Evolutionary conservation across 2,888 invertebrate species (phyloP).

Genomic region (Epicampocera succincta): DNA sequence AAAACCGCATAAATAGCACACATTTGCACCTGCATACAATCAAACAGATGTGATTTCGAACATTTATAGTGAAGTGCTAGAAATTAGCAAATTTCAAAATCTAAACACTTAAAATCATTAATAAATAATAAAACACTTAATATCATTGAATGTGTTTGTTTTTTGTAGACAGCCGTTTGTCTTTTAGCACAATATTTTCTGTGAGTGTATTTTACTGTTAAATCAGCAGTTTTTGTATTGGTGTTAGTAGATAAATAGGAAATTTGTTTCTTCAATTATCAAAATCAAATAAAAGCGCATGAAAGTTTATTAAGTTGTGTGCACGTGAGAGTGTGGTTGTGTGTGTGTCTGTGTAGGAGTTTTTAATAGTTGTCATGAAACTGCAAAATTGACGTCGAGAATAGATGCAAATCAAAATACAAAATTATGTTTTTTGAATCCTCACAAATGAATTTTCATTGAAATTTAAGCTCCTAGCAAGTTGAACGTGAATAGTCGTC

Average conservation of each 20-base stretch:
- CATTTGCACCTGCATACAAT: not conserved
- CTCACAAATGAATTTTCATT: conserved; percentile 11
- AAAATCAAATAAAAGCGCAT: not conserved
- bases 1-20: conserved; percentile 38
- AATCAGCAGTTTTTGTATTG: conserved; percentile 58
- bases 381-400: not conserved
- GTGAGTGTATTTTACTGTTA: conserved; percentile 27
- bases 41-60: conserved; percentile 47
- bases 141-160: too few species aligned
- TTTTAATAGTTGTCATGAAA: too few species aligned
- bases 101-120: not conserved
- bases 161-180: too few species aligned
- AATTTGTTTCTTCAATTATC: not conserved
- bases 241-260: conserved; percentile 28
- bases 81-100: conserved; percentile 30
- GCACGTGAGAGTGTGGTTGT: too few species aligned
- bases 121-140: too few species aligned
- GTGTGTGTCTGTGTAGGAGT: not conserved
- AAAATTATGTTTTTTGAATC: not conserved
- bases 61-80: conserved; percentile 38
- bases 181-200: not conserved
- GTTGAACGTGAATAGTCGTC: too few species aligned
- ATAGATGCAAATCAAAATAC: conserved; percentile 14
- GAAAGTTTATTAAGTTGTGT: too few species aligned
- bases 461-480: not conserved